Conservation (phyloP, 2,113 vertebrate species). For the Semicossyphus pulcher region DNA sequence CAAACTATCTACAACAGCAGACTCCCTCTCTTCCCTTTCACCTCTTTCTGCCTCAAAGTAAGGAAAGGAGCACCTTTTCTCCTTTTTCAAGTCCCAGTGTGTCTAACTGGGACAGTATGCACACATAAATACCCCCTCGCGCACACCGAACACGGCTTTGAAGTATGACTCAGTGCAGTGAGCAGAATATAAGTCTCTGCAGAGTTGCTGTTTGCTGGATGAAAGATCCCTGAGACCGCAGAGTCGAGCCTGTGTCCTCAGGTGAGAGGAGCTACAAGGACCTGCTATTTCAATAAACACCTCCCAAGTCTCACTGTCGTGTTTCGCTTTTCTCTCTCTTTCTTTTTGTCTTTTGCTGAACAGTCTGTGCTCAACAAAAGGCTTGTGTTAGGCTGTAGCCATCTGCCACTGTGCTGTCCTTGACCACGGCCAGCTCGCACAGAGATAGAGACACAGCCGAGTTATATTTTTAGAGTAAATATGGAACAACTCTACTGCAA, state of each 20-base stretch:
- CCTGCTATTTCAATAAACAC: slow-evolving; percentile 62
- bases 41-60: slow-evolving; percentile 34
- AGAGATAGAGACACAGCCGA: slow-evolving; percentile 45
- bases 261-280: slow-evolving; percentile 65
- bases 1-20: slow-evolving; percentile 1
- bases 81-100: slow-evolving; percentile 14
- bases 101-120: slow-evolving; percentile 58
- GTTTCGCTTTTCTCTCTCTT: slow-evolving; percentile 1
- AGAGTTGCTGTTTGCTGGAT: slow-evolving; percentile 70
- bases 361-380: slow-evolving; percentile 59
- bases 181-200: slow-evolving; percentile 54
- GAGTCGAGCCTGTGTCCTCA: slow-evolving; percentile 62
- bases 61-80: slow-evolving; percentile 19
- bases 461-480: slow-evolving; percentile 23
- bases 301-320: slow-evolving; percentile 22
- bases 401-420: slow-evolving; percentile 62
- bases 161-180: slow-evolving; percentile 60
- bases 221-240: slow-evolving; percentile 67
- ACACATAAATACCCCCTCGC: slow-evolving; percentile 40
- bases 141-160: slow-evolving; percentile 62
- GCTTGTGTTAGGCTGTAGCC: slow-evolving; percentile 51
- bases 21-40: slow-evolving; percentile 11
- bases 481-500: slow-evolving; percentile 4
- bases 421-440: slow-evolving; percentile 51
- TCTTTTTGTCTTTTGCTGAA: slow-evolving; percentile 36